A percentile compares a stretch with the other conserved stretches of the same genome.
Evolutionary conservation across 2,113 vertebrate species (phyloP).

Genomic region (Cinclus cinclus): DNA sequence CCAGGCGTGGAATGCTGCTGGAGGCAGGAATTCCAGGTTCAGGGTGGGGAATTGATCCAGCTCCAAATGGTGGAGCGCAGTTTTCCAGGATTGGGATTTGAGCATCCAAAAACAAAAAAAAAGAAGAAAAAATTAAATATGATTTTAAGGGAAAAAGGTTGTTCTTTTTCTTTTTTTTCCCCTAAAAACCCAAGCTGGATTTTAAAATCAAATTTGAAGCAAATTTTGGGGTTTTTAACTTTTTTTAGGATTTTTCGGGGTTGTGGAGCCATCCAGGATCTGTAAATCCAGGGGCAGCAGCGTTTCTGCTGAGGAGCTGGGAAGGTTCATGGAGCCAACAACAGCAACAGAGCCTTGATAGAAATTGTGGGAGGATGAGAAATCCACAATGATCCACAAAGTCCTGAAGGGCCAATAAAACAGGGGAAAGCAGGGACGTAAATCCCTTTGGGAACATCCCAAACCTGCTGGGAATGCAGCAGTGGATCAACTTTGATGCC

Average conservation of each 20-base stretch:
- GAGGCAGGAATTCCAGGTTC: neutral
- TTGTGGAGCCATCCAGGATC: neutral
- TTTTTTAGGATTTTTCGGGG: neutral
- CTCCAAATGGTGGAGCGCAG: fast-evolving
- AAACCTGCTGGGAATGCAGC: neutral
- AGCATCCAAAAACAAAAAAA: neutral
- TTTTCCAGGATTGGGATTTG: neutral
- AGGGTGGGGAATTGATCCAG: neutral
- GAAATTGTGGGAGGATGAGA: neutral
- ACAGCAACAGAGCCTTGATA: fast-evolving
- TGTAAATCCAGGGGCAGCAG: neutral
- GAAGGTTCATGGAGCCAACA: neutral
- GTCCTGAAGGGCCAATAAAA: neutral
- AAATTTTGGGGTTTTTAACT: neutral
- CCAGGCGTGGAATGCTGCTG: neutral
- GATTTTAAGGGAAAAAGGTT: neutral
- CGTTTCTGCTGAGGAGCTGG: neutral
- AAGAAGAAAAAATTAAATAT: too few species aligned
- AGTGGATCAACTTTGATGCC: too few species aligned
- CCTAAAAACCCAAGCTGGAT: neutral
- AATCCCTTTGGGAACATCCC: neutral
- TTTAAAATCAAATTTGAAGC: neutral
- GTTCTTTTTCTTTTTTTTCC: too few species aligned
- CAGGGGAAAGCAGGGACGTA: neutral
- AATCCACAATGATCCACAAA: neutral